These are phyloP conservation scores for Campoletis raptor DNA, from an alignment of 2,888 invertebrate species.

Conservation along the genomic window DNA sequence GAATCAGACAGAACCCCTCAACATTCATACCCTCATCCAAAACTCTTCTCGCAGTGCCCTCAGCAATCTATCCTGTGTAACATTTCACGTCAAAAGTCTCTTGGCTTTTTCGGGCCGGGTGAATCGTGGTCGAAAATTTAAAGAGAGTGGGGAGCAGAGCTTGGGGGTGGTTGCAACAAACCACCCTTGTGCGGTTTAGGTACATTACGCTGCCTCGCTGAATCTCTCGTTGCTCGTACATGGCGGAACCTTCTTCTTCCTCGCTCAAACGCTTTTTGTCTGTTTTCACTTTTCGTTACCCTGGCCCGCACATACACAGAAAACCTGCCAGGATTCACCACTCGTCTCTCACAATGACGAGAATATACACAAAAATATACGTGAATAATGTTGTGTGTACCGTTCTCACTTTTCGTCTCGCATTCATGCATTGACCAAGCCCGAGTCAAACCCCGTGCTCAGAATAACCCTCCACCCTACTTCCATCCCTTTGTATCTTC, in stretches of 20 bases:
- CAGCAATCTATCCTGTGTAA: conserved; percentile 30
- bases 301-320: conserved; percentile 1
- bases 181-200: conserved; percentile 66
- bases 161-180: conserved; percentile 36
- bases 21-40: conserved; percentile 23
- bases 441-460: conserved; percentile 60
- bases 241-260: conserved; percentile 45
- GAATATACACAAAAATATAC: background rate
- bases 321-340: background rate
- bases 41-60: conserved; percentile 28
- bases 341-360: conserved; percentile 1
- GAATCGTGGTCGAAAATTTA: conserved; percentile 51
- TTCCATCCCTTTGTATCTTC: conserved; percentile 47
- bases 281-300: conserved; percentile 66
- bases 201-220: conserved; percentile 64
- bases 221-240: conserved; percentile 50
- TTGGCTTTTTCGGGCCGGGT: conserved; percentile 63
- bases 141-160: conserved; percentile 8
- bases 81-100: conserved; percentile 65
- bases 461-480: conserved; percentile 39
- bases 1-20: conserved; percentile 53
- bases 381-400: conserved; percentile 10
- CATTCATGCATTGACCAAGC: conserved; percentile 65
- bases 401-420: conserved; percentile 58
- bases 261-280: conserved; percentile 65